Evolutionary conservation across 2,888 invertebrate genomes (phyloP).

Genomic region (Scelioninae gen. 2): DNA sequence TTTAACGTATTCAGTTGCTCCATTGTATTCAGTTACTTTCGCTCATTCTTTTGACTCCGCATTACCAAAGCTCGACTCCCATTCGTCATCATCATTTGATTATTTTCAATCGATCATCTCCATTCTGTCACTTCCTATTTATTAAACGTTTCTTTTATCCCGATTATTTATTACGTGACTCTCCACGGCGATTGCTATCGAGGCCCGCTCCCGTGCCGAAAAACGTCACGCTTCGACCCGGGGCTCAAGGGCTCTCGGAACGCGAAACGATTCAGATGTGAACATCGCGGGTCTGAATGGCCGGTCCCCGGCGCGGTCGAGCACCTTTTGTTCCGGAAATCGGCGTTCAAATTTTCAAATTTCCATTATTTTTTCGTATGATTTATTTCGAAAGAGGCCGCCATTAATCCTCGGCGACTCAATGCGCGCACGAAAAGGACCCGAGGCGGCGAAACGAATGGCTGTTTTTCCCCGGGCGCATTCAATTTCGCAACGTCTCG

Average conservation of each 20-base stretch:
- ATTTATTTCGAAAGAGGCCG: slow-evolving; percentile 42
- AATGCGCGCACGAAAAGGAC: too few relatives aligned
- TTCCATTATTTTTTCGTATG: slow-evolving; percentile 54
- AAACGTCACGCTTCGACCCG: slow-evolving; percentile 50
- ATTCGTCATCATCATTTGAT: too few relatives aligned
- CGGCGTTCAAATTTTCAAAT: slow-evolving; percentile 41
- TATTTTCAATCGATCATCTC: slow-evolving; percentile 44
- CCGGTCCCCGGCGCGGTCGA: slow-evolving; percentile 34
- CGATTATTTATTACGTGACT: slow-evolving; percentile 55
- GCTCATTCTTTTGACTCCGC: too few relatives aligned
- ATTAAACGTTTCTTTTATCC: slow-evolving; percentile 32
- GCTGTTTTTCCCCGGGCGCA: slow-evolving; percentile 20
- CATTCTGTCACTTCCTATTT: slow-evolving; percentile 20
- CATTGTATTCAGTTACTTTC: too few relatives aligned
- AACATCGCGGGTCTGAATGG: slow-evolving; percentile 36
- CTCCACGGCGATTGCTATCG: slow-evolving; percentile 45
- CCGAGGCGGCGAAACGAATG: too few relatives aligned
- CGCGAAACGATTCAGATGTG: slow-evolving; percentile 40
- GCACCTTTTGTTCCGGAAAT: slow-evolving; percentile 46
- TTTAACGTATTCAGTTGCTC: too few relatives aligned
- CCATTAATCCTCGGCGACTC: slow-evolving; percentile 41
- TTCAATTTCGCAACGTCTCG: slow-evolving; percentile 29
- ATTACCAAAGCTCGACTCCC: too few relatives aligned
- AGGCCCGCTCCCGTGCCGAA: slow-evolving; percentile 31
- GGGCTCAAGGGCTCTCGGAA: slow-evolving; percentile 39